Percentiles rank a stretch among this genome's conserved stretches.
Evolutionary conservation across 2,113 vertebrate species (phyloP).

Genomic region (Progne subis): DNA sequence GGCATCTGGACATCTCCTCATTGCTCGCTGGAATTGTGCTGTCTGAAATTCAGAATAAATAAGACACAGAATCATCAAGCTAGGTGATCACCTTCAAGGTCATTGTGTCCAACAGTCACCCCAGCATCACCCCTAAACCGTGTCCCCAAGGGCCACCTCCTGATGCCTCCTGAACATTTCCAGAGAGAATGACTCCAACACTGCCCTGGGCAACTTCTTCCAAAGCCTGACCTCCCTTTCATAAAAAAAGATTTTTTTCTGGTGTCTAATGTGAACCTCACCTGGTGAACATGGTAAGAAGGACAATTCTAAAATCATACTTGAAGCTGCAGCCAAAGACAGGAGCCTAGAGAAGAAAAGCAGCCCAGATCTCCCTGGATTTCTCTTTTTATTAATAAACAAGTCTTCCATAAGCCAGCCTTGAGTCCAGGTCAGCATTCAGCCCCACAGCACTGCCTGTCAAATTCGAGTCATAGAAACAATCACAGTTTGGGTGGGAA

Average conservation of each 20-base stretch:
- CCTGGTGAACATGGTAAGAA: background rate
- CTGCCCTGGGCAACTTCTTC: too few relatives aligned
- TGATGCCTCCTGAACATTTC: background rate
- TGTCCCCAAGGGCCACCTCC: background rate
- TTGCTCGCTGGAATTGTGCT: background rate
- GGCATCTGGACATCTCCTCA: accelerated
- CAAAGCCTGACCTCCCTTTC: background rate
- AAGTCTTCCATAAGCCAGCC: background rate
- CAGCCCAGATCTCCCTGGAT: background rate
- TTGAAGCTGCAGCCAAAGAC: background rate
- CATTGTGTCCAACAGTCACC: accelerated
- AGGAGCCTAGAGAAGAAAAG: background rate
- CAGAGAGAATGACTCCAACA: background rate
- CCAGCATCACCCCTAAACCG: background rate
- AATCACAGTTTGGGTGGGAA: background rate
- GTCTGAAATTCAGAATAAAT: background rate
- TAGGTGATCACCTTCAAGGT: background rate
- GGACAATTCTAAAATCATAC: background rate
- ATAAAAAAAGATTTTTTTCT: background rate
- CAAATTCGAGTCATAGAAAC: background rate
- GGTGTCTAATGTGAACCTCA: background rate
- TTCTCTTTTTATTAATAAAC: background rate
- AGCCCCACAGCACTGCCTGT: background rate
- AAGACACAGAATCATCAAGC: background rate
- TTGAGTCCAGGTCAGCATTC: background rate